Evolutionary conservation across 1,140 invertebrate genomes (phyloP), one percentile per base, ranked within the genome.

Genomic region (Drosophila bocqueti): DNA sequence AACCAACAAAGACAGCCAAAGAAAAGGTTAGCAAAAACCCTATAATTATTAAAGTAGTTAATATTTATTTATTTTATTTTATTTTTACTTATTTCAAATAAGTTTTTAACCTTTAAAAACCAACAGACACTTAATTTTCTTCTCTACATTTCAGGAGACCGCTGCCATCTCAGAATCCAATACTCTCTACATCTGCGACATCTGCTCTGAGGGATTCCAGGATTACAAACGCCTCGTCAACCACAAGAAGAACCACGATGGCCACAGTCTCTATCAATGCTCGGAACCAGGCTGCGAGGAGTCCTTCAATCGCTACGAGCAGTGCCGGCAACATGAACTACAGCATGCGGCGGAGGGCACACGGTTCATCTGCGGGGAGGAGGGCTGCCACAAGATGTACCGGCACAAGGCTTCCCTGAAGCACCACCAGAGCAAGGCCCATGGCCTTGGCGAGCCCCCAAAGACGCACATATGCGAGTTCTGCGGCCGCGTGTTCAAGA

Each of bases 381-480:
- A 65, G 4, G 85, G 75, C 16, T 92, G 91, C 67, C 47, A 50
- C 24, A 90, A 81, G 54, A 47, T 61, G 3, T 92, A 92, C 50
- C 86, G 91, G 24, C 83, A 92, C 60, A 91, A 90, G 57, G 74
- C 77, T 0, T 90, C 91, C 8, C 55, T 92, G 0, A 63, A 65
- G 2, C 72, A 81, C n/a, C 91, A 92, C 43, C 54, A 62, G 63
- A 76, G 84, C 2, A 76, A 69, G 49, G 68, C 38, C 26, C 91
- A 92, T 34, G 79, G 77, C 31, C 21, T 81, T 13, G 91, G 87
- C 3, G 75, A 83, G 2, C 74, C 77, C 16, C 45, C 79, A 0
- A 83, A 86, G 47, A 65, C 65, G 0, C 84, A 91, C 16, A 46
- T 91, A 3, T 92, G 91, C n/a, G 91, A 92, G n/a, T 79, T 82